phyloP scores from a whole-genome alignment of 2,113 vertebrate species.

The Bambusicola thoracicus region DNA sequence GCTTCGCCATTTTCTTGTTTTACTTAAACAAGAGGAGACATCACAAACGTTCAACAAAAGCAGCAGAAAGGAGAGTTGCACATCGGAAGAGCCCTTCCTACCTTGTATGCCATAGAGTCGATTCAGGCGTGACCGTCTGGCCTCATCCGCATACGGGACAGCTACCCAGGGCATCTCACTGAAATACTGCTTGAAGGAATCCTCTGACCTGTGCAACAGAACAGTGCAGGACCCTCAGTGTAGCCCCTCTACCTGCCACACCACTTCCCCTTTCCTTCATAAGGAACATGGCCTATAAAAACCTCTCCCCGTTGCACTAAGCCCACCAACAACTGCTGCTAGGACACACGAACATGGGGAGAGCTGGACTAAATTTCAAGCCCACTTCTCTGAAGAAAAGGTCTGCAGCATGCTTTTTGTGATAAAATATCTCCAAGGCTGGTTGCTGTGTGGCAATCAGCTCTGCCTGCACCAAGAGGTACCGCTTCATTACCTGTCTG shows the following conservation, averaged over 20 bases:
- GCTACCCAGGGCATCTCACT: conserved; percentile 99
- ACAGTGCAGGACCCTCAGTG: background rate
- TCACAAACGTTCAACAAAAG: background rate
- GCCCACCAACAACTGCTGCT: accelerated
- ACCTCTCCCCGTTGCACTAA: background rate
- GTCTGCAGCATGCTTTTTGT: accelerated
- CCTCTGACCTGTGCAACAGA: conserved; percentile 87
- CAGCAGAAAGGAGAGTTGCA: background rate
- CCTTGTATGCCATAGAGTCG: conserved; percentile 98
- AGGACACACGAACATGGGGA: background rate
- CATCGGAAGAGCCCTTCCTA: conserved; percentile 5
- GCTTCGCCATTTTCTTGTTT: conserved; percentile 20
- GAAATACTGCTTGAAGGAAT: conserved; percentile 98
- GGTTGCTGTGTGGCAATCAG: background rate
- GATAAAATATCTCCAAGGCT: background rate
- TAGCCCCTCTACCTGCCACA: background rate
- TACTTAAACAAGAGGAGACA: conserved; percentile 42
- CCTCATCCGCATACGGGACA: conserved; percentile 91
- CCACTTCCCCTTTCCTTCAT: background rate
- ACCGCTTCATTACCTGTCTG: conserved; percentile 86
- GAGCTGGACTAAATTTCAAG: background rate
- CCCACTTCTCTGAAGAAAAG: background rate
- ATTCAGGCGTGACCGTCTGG: conserved; percentile 92
- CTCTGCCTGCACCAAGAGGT: background rate
- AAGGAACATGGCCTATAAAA: background rate